A percentile compares a stretch with the other conserved stretches of the same genome.
Conservation (phyloP, 2,113 vertebrate genomes). For the Tragelaphus imberbis region DNA sequence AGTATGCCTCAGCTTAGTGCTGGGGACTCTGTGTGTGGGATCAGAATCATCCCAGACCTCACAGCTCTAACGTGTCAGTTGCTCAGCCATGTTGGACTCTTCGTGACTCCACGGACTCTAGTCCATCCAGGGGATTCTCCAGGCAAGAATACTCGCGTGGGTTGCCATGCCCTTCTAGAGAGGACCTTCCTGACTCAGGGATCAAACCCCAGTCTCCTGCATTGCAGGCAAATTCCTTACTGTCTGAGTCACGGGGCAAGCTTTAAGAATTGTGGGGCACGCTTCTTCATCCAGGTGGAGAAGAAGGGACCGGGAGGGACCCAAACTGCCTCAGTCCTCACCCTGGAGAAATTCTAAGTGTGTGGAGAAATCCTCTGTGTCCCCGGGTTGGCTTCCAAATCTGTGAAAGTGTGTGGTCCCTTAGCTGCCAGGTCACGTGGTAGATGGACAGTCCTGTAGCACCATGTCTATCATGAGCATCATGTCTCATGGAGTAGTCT, state of each 20-base stretch:
- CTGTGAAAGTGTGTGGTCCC: background rate
- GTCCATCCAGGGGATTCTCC: background rate
- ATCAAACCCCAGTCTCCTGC: background rate
- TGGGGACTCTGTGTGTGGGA: background rate
- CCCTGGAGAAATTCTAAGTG: background rate
- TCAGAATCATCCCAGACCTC: background rate
- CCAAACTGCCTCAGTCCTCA: background rate
- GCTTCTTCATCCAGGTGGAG: background rate
- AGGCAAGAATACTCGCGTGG: background rate
- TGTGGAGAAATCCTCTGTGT: background rate
- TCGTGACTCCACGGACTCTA: background rate
- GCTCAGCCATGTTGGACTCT: background rate
- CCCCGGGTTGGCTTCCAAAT: background rate
- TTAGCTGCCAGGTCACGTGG: background rate
- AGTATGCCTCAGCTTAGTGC: rapidly evolving
- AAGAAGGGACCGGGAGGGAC: background rate
- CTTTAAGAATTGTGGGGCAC: background rate
- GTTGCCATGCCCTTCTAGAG: background rate
- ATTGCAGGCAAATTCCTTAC: background rate
- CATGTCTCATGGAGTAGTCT: background rate
- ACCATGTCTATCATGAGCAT: background rate
- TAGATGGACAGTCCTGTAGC: no score
- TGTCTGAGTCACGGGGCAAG: background rate
- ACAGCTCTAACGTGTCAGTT: background rate
- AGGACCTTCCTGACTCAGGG: background rate